Percentiles rank a stretch among this genome's conserved stretches.
Evolutionary conservation across 2,113 vertebrate genomes (phyloP).

Genomic region (Piprites chloris): DNA sequence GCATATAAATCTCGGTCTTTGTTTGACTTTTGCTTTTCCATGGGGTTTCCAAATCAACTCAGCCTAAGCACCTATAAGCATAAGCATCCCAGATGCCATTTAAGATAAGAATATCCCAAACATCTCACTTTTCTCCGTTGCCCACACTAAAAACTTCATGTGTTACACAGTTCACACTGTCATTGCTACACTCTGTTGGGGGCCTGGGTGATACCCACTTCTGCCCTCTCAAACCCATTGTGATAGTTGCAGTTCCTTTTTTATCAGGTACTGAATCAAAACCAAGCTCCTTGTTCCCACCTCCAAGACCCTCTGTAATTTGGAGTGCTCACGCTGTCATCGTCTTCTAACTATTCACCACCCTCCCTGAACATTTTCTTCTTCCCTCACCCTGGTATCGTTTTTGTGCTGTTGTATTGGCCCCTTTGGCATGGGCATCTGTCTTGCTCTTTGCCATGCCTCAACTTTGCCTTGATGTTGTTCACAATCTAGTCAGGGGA

Average conservation of each 20-base stretch:
- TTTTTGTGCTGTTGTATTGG: background rate
- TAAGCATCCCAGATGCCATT: background rate
- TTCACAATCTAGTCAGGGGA: background rate
- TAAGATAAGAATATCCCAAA: background rate
- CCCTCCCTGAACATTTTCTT: background rate
- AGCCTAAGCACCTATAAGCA: background rate
- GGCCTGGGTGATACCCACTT: background rate
- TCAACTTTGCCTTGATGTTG: background rate
- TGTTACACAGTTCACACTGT: background rate
- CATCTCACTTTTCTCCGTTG: background rate
- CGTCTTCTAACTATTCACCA: background rate
- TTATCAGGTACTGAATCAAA: background rate
- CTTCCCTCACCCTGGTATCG: background rate
- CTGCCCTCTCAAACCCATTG: background rate
- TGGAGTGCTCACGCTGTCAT: background rate
- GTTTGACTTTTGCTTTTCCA: background rate
- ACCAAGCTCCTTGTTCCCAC: background rate
- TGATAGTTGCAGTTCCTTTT: background rate
- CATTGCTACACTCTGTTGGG: background rate
- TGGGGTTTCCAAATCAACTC: background rate
- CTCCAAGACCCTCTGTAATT: background rate
- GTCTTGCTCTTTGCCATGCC: background rate
- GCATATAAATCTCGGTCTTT: background rate
- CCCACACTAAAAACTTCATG: background rate
- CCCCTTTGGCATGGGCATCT: background rate